Conservation (phyloP, 2,888 invertebrate species). For the Calameuta idolon region DNA sequence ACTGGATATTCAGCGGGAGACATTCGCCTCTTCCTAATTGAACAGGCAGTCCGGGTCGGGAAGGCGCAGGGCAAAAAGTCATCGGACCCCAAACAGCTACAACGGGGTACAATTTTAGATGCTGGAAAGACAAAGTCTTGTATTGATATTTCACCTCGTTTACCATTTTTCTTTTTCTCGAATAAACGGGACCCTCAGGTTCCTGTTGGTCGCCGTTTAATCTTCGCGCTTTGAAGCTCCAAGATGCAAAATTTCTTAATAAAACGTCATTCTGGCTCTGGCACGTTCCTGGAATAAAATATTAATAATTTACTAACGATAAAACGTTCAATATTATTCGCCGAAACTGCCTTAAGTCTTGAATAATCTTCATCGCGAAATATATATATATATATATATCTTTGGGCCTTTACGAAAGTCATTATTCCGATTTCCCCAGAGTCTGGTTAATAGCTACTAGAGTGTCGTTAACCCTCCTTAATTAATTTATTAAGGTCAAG, state of each 20-base stretch:
- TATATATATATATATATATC: neutral
- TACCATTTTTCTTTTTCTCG: neutral
- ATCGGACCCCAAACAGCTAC: neutral
- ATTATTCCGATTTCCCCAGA: neutral
- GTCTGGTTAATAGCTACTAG: conserved; percentile 3
- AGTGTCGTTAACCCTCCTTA: conserved; percentile 8
- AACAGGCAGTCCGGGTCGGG: neutral
- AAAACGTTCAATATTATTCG: neutral
- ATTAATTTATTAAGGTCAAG: conserved; percentile 17
- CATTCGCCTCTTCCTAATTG: neutral
- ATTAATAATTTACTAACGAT: no score
- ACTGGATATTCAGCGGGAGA: neutral
- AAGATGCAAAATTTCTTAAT: no score
- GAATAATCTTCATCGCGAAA: neutral
- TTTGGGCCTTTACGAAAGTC: neutral
- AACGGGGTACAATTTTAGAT: neutral
- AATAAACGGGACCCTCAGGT: neutral
- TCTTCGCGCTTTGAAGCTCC: neutral
- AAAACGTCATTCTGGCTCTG: no score
- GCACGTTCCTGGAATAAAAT: no score
- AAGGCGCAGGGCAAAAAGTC: neutral
- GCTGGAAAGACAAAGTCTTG: no score
- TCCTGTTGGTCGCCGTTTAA: neutral
- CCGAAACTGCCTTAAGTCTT: neutral
- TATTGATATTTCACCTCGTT: no score